These are phyloP conservation scores for Psilopsiagon aymara DNA, from an alignment of 2,113 vertebrate genomes.

Conservation along the genomic window DNA sequence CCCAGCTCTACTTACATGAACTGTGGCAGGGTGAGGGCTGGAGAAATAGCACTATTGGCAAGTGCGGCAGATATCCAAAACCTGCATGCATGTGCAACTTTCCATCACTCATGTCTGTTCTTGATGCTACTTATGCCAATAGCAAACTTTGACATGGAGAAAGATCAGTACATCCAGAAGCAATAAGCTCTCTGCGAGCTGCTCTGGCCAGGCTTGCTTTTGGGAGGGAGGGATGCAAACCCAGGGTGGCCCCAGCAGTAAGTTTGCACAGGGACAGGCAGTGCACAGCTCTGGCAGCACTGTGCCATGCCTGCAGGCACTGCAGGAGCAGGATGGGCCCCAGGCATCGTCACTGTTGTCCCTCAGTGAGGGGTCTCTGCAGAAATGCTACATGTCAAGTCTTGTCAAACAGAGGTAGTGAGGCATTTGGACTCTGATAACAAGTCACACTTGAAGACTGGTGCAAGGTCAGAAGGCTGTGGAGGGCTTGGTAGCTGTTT, in stretches of 20 bases:
- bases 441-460: not conserved
- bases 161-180: not conserved
- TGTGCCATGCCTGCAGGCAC: rapidly evolving
- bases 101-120: not conserved
- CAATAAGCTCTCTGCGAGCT: not conserved
- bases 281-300: rapidly evolving
- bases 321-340: no score
- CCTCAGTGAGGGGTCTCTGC: not conserved
- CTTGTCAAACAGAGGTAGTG: not conserved
- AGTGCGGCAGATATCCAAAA: rapidly evolving
- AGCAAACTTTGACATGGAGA: not conserved
- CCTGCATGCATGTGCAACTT: rapidly evolving
- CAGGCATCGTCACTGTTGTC: not conserved
- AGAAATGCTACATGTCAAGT: not conserved
- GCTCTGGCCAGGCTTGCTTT: not conserved
- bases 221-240: not conserved
- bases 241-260: rapidly evolving
- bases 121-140: not conserved
- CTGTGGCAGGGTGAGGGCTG: not conserved
- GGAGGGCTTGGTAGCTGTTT: not conserved
- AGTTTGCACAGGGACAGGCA: not conserved
- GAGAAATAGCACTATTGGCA: rapidly evolving
- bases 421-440: not conserved
- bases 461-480: not conserved
- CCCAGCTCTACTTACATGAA: not conserved